phyloP scores from a whole-genome alignment of 2,113 vertebrate genomes.

The Tringa solitaria region DNA sequence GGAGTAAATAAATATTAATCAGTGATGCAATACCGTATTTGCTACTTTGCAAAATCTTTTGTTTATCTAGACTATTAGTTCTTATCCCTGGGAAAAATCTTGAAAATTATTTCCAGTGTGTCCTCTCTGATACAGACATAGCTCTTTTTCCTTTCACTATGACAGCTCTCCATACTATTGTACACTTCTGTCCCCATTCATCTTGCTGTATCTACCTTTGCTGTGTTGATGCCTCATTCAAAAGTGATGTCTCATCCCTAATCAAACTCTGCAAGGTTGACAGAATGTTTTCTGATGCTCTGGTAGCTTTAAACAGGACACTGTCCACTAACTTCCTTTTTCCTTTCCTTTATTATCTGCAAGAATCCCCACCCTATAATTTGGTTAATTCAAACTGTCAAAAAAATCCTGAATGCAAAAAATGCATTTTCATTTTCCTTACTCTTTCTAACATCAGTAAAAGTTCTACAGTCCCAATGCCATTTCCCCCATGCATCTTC shows the following conservation, averaged over 20 bases:
- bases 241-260: neutral
- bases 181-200: neutral
- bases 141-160: neutral
- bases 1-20: neutral
- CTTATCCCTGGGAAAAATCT: neutral
- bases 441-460: neutral
- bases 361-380: neutral
- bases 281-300: neutral
- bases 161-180: neutral
- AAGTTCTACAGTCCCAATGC: neutral
- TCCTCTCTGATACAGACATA: neutral
- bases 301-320: neutral
- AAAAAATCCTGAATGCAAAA: neutral
- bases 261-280: neutral
- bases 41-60: neutral
- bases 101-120: neutral
- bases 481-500: neutral
- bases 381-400: neutral
- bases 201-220: neutral
- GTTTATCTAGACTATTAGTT: neutral
- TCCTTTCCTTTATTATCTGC: neutral
- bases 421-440: neutral
- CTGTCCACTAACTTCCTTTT: neutral
- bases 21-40: neutral
- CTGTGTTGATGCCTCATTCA: neutral